Evolutionary conservation across 2,888 invertebrate species (phyloP).

Genomic region (Drosophila algonquin): DNA sequence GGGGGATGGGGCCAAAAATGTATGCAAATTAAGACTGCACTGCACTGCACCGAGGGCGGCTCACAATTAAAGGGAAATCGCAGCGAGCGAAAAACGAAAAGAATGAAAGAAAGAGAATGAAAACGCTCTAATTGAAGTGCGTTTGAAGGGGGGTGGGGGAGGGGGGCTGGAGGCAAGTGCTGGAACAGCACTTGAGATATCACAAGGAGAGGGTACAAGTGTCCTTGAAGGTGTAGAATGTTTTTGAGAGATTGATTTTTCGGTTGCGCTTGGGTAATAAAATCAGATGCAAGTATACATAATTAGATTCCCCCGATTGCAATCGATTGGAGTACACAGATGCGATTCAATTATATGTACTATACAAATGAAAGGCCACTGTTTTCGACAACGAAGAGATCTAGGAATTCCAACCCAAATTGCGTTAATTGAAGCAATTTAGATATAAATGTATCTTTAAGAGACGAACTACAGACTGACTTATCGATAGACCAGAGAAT

Average conservation of each 20-base stretch:
- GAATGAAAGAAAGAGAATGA: constrained; percentile 22
- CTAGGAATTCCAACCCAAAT: too few species aligned
- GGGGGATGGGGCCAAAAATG: constrained; percentile 21
- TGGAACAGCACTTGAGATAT: constrained; percentile 32
- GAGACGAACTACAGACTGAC: too few species aligned
- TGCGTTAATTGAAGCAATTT: too few species aligned
- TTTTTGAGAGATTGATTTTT: constrained; percentile 1
- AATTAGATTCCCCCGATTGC: neutral
- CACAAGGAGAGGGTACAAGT: neutral
- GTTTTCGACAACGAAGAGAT: too few species aligned
- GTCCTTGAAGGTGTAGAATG: constrained; percentile 29
- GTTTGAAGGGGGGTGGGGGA: constrained; percentile 24
- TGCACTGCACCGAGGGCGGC: constrained; percentile 18
- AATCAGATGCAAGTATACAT: neutral
- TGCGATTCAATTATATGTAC: too few species aligned
- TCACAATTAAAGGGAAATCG: constrained; percentile 43
- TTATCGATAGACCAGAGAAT: too few species aligned
- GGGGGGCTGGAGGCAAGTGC: constrained; percentile 14
- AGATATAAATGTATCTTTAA: too few species aligned
- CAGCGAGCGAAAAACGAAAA: constrained; percentile 3
- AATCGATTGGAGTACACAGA: too few species aligned
- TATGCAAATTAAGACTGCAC: constrained; percentile 47
- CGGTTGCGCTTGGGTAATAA: neutral
- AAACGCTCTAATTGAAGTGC: constrained; percentile 40
- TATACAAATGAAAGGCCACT: too few species aligned